A percentile compares a stretch with the other conserved stretches of the same genome.
These are phyloP conservation scores for Argyresthia albistria DNA, from an alignment of 2,888 invertebrate species.

Conservation along the genomic window DNA sequence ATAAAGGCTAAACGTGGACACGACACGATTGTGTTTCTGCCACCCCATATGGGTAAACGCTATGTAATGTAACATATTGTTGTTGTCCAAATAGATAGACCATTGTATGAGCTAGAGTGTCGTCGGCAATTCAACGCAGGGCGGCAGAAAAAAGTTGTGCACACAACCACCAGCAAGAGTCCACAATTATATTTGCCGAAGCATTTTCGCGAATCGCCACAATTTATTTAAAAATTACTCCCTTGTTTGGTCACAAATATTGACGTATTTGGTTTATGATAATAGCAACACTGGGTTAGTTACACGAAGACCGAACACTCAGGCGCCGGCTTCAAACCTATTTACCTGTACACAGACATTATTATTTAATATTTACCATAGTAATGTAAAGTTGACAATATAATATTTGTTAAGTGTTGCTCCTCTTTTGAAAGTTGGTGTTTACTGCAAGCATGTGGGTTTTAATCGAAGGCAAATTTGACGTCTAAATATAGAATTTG, in stretches of 20 bases:
- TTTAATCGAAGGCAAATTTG: slow-evolving; percentile 66
- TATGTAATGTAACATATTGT: too few relatives aligned
- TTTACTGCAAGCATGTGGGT: slow-evolving; percentile 56
- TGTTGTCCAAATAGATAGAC: too few relatives aligned
- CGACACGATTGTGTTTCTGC: too few relatives aligned
- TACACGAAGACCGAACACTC: slow-evolving; percentile 30
- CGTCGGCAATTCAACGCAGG: too few relatives aligned
- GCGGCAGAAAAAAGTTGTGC: slow-evolving; percentile 50
- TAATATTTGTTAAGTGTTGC: slow-evolving; percentile 67
- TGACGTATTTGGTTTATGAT: slow-evolving; percentile 73
- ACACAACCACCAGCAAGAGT: slow-evolving; percentile 11
- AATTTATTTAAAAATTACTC: slow-evolving; percentile 74
- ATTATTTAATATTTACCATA: slow-evolving; percentile 68
- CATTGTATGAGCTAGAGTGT: too few relatives aligned
- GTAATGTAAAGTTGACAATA: slow-evolving; percentile 67
- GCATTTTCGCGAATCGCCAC: slow-evolving; percentile 71
- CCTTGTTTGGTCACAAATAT: slow-evolving; percentile 72
- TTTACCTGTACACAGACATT: slow-evolving; percentile 50
- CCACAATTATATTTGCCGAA: slow-evolving; percentile 61
- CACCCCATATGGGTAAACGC: too few relatives aligned
- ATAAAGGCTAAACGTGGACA: too few relatives aligned
- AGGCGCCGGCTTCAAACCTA: slow-evolving; percentile 38
- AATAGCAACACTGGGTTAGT: slow-evolving; percentile 59
- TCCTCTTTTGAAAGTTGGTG: slow-evolving; percentile 62
- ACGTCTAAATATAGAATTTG: slow-evolving; percentile 28